Evolutionary conservation across 1,140 invertebrate species (phyloP).

Genomic region (Steinernema khuongi): DNA sequence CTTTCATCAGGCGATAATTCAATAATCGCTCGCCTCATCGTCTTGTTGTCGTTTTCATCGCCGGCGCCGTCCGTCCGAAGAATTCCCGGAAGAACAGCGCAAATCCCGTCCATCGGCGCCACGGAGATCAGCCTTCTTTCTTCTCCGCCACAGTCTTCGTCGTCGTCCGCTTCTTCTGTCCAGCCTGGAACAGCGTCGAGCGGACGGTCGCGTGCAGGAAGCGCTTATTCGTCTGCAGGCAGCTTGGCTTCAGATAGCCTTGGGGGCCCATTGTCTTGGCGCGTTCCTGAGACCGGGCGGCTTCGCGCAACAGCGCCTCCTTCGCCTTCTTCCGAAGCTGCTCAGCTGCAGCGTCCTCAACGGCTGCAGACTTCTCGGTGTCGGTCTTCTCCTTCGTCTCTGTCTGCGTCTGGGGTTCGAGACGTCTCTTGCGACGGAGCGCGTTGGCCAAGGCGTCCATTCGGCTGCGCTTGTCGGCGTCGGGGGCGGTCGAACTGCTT

Average conservation of each 20-base stretch:
- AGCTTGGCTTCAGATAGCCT: neutral
- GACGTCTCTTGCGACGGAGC: neutral
- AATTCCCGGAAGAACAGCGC: no score
- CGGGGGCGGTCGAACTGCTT: neutral
- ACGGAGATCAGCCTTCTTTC: neutral
- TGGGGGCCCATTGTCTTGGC: neutral
- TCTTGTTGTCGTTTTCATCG: neutral
- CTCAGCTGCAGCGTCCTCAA: neutral
- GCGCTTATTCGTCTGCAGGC: neutral
- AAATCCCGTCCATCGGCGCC: neutral
- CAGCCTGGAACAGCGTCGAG: neutral
- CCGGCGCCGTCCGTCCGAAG: neutral
- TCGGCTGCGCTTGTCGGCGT: neutral
- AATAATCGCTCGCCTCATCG: neutral
- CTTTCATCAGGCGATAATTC: constrained; percentile 10
- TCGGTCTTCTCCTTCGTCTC: neutral
- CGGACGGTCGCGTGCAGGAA: neutral
- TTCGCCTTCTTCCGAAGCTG: neutral
- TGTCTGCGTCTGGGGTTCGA: neutral
- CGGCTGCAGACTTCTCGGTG: neutral
- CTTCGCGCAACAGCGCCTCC: neutral
- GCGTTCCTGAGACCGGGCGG: neutral
- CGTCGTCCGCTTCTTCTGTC: neutral
- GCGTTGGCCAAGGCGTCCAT: neutral
- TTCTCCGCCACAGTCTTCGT: neutral